Evolutionary conservation across 1,140 invertebrate species (phyloP).

Genomic region (Heliothis subflexa): DNA sequence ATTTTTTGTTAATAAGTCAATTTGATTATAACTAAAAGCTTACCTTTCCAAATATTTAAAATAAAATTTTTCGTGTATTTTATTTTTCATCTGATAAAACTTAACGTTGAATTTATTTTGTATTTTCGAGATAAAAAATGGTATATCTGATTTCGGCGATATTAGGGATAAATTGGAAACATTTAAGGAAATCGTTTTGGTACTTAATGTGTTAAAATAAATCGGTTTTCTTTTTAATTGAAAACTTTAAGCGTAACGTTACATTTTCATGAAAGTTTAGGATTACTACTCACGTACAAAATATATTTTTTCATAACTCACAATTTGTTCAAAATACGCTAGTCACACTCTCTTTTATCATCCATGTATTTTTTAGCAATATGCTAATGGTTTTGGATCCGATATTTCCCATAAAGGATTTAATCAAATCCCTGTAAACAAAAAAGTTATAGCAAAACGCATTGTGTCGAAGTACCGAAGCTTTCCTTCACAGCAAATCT

Average conservation of each 20-base stretch:
- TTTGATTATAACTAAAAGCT: background rate
- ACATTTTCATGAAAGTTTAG: background rate
- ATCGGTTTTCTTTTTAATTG: slow-evolving; percentile 45
- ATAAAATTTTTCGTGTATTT: background rate
- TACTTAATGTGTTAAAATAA: background rate
- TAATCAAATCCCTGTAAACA: background rate
- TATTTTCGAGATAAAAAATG: slow-evolving; percentile 11
- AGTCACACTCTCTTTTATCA: no score
- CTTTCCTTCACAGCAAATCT: background rate
- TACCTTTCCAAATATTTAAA: background rate
- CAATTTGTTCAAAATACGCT: no score
- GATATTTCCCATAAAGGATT: background rate
- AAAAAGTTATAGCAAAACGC: background rate
- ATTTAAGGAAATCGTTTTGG: slow-evolving; percentile 9
- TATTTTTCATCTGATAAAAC: background rate
- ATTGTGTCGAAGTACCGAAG: background rate
- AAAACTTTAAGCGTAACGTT: background rate
- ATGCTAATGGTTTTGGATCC: no score
- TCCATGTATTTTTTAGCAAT: no score
- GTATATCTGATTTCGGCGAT: background rate
- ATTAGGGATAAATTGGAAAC: slow-evolving; percentile 5
- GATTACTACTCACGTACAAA: no score
- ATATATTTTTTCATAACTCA: no score
- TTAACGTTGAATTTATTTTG: background rate
- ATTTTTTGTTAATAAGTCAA: background rate